These are phyloP conservation scores for Lepidochrysops patricia DNA, from an alignment of 2,888 invertebrate genomes.

Conservation along the genomic window DNA sequence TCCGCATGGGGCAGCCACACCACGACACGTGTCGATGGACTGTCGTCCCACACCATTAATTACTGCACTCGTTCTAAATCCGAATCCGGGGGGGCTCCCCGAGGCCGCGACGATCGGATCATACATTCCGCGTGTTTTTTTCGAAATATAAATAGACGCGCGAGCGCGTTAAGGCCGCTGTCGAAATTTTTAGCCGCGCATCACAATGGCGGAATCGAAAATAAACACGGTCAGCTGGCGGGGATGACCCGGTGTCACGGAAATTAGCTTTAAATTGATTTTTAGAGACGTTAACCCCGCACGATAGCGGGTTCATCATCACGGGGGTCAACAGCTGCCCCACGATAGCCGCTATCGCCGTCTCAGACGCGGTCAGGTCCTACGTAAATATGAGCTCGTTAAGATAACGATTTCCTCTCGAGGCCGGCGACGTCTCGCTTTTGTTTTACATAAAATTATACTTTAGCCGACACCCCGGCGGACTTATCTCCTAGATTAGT, in stretches of 20 bases:
- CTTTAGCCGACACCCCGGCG: slow-evolving; percentile 39
- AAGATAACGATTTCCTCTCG: slow-evolving; percentile 69
- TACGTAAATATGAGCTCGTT: slow-evolving; percentile 66
- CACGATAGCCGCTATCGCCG: slow-evolving; percentile 14
- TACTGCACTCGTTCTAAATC: slow-evolving; percentile 47
- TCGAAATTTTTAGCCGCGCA: slow-evolving; percentile 63
- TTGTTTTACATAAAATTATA: slow-evolving; percentile 53
- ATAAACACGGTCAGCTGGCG: slow-evolving; percentile 41
- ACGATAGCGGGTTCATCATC: slow-evolving; percentile 18
- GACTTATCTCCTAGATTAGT: slow-evolving; percentile 11
- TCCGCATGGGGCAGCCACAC: slow-evolving; percentile 58
- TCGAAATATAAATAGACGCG: slow-evolving; percentile 56
- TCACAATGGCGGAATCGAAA: slow-evolving; percentile 50
- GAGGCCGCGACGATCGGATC: slow-evolving; percentile 38
- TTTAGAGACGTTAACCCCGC: slow-evolving; percentile 57
- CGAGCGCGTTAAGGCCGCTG: slow-evolving; percentile 55
- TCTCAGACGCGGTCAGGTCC: slow-evolving; percentile 53
- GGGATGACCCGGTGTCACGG: slow-evolving; percentile 16
- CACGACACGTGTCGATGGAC: slow-evolving; percentile 61
- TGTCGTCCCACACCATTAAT: slow-evolving; percentile 43
- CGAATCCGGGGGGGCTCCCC: slow-evolving; percentile 46
- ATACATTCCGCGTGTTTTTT: slow-evolving; percentile 48
- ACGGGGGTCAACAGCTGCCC: slow-evolving; percentile 64
- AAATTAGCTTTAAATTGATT: slow-evolving; percentile 52
- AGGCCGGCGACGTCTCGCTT: slow-evolving; percentile 52